Conservation (phyloP, 2,888 invertebrate species). For the Dryobotodes eremita region DNA sequence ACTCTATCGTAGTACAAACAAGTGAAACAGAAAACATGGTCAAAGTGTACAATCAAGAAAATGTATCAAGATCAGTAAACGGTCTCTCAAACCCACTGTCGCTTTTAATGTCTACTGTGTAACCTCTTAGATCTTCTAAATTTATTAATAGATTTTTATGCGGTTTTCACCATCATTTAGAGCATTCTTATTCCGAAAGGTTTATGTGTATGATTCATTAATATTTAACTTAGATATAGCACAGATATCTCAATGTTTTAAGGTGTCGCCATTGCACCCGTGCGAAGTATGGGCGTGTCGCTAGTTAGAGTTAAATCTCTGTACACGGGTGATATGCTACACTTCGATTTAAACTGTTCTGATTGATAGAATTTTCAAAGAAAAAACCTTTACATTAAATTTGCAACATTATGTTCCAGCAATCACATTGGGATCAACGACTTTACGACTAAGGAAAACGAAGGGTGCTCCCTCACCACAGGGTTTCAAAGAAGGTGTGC, state of each 20-base stretch:
- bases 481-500: slow-evolving; percentile 17
- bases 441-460: slow-evolving; percentile 31
- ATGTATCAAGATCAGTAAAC: neutral
- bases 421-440: slow-evolving; percentile 28
- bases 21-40: neutral
- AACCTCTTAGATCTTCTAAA: too few relatives aligned
- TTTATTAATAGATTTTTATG: too few relatives aligned
- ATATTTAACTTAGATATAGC: too few relatives aligned
- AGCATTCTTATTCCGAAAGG: too few relatives aligned
- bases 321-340: neutral
- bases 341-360: neutral
- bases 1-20: too few relatives aligned
- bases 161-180: too few relatives aligned
- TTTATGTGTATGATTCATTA: too few relatives aligned
- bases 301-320: neutral
- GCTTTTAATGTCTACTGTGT: too few relatives aligned
- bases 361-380: neutral
- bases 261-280: neutral
- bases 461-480: slow-evolving; percentile 14
- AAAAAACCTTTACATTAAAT: neutral
- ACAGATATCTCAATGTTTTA: neutral
- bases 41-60: neutral
- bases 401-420: neutral
- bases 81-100: too few relatives aligned
- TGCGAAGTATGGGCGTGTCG: neutral